Evolutionary conservation across 2,888 invertebrate species (phyloP), one percentile per base, ranked within the genome.

Genomic region (Mimumesa dahlbomi): DNA sequence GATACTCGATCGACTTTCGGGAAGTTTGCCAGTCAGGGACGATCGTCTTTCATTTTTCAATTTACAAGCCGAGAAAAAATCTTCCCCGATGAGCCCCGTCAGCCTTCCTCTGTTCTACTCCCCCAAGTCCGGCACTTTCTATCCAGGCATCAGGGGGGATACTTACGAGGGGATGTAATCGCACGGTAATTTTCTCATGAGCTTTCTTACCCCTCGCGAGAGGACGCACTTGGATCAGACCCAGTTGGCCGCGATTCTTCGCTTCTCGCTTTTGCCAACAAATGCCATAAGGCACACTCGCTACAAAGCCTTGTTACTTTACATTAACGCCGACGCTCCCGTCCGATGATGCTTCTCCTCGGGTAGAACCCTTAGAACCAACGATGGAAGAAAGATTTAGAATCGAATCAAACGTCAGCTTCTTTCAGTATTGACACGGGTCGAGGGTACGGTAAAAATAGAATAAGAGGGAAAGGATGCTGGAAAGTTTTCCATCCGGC

Each of bases 131-230:
- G 62, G 46, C 50, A 57, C 67, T 63, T 67, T 67, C 67, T 53
- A 46, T 25, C 11, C 4, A 43, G n/a, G 13, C 48, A n/a, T 53
- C 57, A 72, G 25, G 25, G 25, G 25, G 25, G 70, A 70, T 79
- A 73, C 69, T 80, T 76, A 79, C 66, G 62, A 63, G 78, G 64
- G 79, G 74, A 80, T 74, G 82, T 84, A 85, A 86, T 87, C 84
- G 80, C 74, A 80, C 79, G 81, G 82, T 86, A 84, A 86, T 86
- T 86, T 85, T 82, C 82, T 83, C 83, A 78, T 81, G 84, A 82
- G 82, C 75, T 75, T 79, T 75, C 82, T 81, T 81, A 68, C 76
- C 66, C 49, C 50, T 48, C 53, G 57, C 57, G 36, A 54, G 73
- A 73, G 75, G 70, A 77, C 79, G 82, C 78, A 82, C 84, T 86